Conservation (phyloP, 2,888 invertebrate genomes). For the Frankliniella intonsa region DNA sequence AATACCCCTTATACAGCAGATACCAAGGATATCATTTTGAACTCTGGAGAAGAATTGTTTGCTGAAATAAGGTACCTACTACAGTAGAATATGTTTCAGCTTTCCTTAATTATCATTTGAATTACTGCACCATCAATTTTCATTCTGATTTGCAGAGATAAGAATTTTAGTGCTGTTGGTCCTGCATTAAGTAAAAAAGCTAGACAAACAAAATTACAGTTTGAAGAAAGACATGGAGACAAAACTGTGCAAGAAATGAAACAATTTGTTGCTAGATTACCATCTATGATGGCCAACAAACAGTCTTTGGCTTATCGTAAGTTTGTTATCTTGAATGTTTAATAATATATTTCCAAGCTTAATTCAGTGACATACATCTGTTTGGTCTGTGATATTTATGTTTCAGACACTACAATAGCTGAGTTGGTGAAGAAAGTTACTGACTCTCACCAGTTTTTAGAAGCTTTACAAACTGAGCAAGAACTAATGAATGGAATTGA, state of each 20-base stretch:
- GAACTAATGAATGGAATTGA: slow-evolving; percentile 89
- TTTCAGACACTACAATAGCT: slow-evolving; percentile 82
- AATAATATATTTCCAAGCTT: slow-evolving; percentile 19
- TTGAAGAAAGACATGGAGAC: slow-evolving; percentile 77
- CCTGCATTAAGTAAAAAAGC: slow-evolving; percentile 80
- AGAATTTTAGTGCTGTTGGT: slow-evolving; percentile 88
- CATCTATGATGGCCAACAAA: slow-evolving; percentile 80
- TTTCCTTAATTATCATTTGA: neutral
- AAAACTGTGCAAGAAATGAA: slow-evolving; percentile 94
- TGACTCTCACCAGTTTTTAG: slow-evolving; percentile 69
- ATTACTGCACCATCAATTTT: neutral
- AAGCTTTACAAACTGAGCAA: slow-evolving; percentile 78
- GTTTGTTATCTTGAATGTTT: slow-evolving; percentile 37
- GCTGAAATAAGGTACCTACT: slow-evolving; percentile 61
- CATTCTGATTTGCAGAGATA: slow-evolving; percentile 59
- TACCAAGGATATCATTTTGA: slow-evolving; percentile 73
- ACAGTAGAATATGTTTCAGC: slow-evolving; percentile 4
- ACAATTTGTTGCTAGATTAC: slow-evolving; percentile 83
- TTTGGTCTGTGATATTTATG: slow-evolving; percentile 16
- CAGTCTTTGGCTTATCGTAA: slow-evolving; percentile 69
- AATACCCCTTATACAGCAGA: slow-evolving; percentile 56
- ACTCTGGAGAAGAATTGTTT: slow-evolving; percentile 84
- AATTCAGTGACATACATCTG: neutral
- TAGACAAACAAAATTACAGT: slow-evolving; percentile 75
- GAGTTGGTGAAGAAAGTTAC: slow-evolving; percentile 86